Conservation (phyloP, 1,140 invertebrate genomes). For the Theocolax elegans region DNA sequence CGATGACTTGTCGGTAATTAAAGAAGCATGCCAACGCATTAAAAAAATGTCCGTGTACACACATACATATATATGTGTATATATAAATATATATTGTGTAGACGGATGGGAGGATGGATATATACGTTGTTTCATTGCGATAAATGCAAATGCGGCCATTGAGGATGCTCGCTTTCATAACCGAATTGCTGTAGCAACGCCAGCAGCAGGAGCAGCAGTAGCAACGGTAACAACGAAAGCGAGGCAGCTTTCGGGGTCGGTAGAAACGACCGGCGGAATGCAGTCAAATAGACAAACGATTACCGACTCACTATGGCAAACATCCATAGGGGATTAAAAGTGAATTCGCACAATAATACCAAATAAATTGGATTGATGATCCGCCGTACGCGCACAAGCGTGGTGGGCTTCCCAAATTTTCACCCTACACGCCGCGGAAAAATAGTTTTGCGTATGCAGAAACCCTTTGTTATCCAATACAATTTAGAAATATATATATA, state of each 20-base stretch:
- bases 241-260: background rate
- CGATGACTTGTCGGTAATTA: too few relatives aligned
- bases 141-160: conserved; percentile 22
- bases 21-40: background rate
- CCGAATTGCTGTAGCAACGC: background rate
- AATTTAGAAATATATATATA: too few relatives aligned
- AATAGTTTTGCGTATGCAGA: too few relatives aligned
- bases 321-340: conserved; percentile 17
- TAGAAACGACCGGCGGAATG: conserved; percentile 6
- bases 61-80: too few relatives aligned
- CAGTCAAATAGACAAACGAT: conserved; percentile 33
- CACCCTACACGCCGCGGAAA: too few relatives aligned
- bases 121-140: conserved; percentile 17
- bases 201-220: background rate
- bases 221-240: too few relatives aligned
- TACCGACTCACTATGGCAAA: conserved; percentile 25
- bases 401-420: too few relatives aligned
- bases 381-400: background rate
- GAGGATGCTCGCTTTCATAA: conserved; percentile 28
- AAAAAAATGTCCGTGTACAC: too few relatives aligned
- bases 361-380: conserved; percentile 35
- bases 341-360: conserved; percentile 31
- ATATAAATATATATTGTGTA: too few relatives aligned
- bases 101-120: too few relatives aligned
- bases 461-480: too few relatives aligned